Conservation (phyloP, 2,113 vertebrate genomes). For the Pandion haliaetus region DNA sequence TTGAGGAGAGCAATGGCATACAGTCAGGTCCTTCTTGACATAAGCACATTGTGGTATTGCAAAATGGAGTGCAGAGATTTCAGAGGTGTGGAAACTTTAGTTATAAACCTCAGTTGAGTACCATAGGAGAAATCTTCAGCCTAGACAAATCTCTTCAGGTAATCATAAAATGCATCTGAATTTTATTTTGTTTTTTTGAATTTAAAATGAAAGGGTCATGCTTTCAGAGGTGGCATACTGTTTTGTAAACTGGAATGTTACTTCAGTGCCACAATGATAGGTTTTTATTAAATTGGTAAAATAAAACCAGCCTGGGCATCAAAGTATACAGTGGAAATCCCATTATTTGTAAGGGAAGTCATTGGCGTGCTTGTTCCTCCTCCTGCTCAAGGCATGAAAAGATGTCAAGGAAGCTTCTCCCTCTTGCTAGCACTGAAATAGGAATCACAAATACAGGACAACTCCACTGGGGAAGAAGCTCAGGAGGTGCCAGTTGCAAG, state of each 20-base stretch:
- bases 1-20: background rate
- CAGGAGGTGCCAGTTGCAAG: background rate
- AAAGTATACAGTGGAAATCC: background rate
- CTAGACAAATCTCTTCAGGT: background rate
- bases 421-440: background rate
- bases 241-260: background rate
- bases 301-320: background rate
- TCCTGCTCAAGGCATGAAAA: background rate
- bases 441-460: background rate
- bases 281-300: background rate
- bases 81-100: background rate
- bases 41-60: background rate
- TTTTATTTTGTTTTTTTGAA: background rate
- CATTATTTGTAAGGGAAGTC: background rate
- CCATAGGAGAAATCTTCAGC: background rate
- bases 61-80: background rate
- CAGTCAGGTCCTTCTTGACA: background rate
- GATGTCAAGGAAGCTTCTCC: background rate
- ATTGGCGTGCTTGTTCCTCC: background rate
- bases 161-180: background rate
- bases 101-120: background rate
- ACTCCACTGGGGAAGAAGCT: fast-evolving
- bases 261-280: background rate
- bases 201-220: background rate
- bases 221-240: background rate